Conservation (phyloP, 2,113 vertebrate genomes). For the Polypterus senegalus region DNA sequence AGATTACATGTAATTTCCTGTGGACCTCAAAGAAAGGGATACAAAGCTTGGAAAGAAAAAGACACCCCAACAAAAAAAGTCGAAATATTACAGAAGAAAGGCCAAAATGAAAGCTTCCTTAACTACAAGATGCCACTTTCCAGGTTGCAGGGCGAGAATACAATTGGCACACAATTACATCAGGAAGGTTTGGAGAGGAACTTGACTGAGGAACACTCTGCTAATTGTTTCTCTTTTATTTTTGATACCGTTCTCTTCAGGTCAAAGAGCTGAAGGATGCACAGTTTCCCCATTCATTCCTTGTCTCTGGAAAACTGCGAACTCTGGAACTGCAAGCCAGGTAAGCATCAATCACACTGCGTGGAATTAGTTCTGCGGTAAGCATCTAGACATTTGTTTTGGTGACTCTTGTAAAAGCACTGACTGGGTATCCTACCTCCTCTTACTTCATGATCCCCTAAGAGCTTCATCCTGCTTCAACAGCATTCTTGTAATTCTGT, state of each 20-base stretch:
- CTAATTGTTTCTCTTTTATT: background rate
- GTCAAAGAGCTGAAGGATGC: conserved; percentile 40
- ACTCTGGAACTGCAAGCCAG: conserved; percentile 50
- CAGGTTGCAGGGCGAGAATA: too few relatives aligned
- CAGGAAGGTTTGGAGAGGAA: background rate
- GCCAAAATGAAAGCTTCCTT: too few relatives aligned
- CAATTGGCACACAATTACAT: too few relatives aligned
- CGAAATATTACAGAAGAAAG: too few relatives aligned
- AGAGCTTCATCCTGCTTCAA: background rate
- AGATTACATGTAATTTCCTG: too few relatives aligned
- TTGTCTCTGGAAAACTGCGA: conserved; percentile 49
- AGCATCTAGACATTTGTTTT: background rate
- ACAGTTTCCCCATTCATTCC: conserved; percentile 46
- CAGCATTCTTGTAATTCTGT: background rate
- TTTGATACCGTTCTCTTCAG: conserved; percentile 21
- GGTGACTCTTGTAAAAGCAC: background rate
- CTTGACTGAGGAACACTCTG: background rate
- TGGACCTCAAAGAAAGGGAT: too few relatives aligned
- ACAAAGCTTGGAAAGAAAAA: too few relatives aligned
- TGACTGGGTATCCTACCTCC: background rate
- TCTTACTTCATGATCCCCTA: background rate
- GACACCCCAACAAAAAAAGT: too few relatives aligned
- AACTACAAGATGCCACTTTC: too few relatives aligned
- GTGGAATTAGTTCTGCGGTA: background rate
- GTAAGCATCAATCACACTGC: conserved; percentile 21